Evolutionary conservation across 2,113 vertebrate genomes (phyloP), one percentile per base, ranked within the genome.

Genomic region (Cairina moschata): DNA sequence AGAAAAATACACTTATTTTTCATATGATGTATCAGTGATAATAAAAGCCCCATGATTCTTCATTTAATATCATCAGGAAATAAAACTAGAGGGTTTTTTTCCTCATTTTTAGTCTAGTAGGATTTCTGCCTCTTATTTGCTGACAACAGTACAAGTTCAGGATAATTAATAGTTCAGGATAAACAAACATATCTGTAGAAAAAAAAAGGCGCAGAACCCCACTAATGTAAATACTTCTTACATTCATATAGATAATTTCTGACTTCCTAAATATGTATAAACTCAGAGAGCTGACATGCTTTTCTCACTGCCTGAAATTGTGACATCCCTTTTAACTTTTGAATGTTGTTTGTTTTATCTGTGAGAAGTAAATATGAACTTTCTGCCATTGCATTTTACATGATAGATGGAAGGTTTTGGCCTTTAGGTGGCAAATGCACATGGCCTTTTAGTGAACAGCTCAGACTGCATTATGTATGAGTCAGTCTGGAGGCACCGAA

Each of bases 21-120:
- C 92, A 66, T 90, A 67, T 81, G 95, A 89, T 92, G 72, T 93
- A 88, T 95, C 83, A 93, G 86, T 95, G 90, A 89, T 96, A 93
- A 92, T 88, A 94, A 96, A 96, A 93, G 86, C 55, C 63, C 82
- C 93, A 84, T 97, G 89, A 91, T 93, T 97, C 92, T 97, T 91
- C 93, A 86, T 29, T 93, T 91, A 91, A 52, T 85, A 90, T 60
- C n/a, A 59, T 93, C 80, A 93, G 93, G 60, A 88, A 86, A 76
- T 50, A 83, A 79, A 93, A 67, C 55, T 15, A 0, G 15, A n/a
- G 50, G 15, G 6, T 1, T 9, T 82, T 86, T 74, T 14, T 32
- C 36, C 29, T 81, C 46, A n/a, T 93, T 92, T 97, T 94, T 84
- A 42, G 44, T 84, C 59, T 74, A 65, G 17, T 52, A 72, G 25